A percentile compares a stretch with the other conserved stretches of the same genome.
Conservation (phyloP, 2,888 invertebrate genomes). For the Acanthosepion pharaonis region DNA sequence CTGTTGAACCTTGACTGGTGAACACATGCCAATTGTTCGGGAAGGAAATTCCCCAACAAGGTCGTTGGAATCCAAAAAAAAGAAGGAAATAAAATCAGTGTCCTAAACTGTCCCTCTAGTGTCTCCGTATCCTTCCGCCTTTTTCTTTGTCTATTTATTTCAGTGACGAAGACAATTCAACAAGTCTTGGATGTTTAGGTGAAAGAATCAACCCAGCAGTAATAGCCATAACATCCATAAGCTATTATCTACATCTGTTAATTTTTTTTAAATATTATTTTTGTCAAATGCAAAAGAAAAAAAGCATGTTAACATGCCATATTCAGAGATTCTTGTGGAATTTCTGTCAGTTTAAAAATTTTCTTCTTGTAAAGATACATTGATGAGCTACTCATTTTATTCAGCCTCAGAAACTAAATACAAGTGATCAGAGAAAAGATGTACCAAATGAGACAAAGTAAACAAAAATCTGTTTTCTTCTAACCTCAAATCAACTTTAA, state of each 20-base stretch:
- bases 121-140: no score
- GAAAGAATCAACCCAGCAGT: no score
- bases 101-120: no score
- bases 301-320: neutral
- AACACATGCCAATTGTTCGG: no score
- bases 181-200: no score
- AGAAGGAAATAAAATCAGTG: no score
- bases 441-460: neutral
- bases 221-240: no score
- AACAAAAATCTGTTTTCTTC: neutral
- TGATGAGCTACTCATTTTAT: neutral
- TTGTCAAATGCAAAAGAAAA: neutral
- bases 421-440: neutral
- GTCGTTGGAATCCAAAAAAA: no score
- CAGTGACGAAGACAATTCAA: no score
- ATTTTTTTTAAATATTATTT: neutral
- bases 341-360: neutral
- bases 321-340: neutral
- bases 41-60: no score
- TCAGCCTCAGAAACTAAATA: neutral
- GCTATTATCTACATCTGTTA: neutral
- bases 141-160: no score
- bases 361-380: slow-evolving; percentile 3
- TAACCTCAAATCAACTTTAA: neutral
- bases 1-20: no score